Evolutionary conservation across 2,888 invertebrate species (phyloP), one percentile per base, ranked within the genome.

Genomic region (Melanchra persicariae): DNA sequence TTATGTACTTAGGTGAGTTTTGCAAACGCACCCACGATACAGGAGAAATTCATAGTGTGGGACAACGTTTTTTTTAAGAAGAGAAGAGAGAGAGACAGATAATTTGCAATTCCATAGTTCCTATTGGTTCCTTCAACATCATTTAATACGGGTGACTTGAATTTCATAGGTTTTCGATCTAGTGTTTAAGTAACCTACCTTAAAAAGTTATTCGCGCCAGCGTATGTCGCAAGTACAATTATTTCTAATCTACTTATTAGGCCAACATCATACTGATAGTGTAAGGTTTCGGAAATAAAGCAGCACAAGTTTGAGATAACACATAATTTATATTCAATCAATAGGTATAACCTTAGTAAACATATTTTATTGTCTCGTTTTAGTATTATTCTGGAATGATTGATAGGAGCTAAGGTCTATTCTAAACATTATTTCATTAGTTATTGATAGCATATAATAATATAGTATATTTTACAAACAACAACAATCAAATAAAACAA

Each of bases 361-460:
- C 43, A 75, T 66, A 88, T 86, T 75, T 89, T 75, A 88, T 77
- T 84, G 94, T 93, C 93, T 91, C 91, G 22, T 63, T 62, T 80
- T 71, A 58, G 24, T 54, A 57, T n/a, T 30, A 62, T 74, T 72
- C 19, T 68, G 82, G 81, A 93, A 93, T 94, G 89, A 85, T 85
- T 84, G 67, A 71, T 72, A 81, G 70, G 37, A 77, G 19, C 43
- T 52, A 64, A 55, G 63, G 49, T 34, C 19, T 52, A 24, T 68
- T 52, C 52, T 65, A 45, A 37, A 61, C 26, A 30, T 9, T 22
- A 17, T 26, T 54, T 51, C 10, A 22, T 55, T 22, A 55, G 9
- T 1, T n/a, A 67, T n/a, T 17, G 15, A 45, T 24, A 64, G 17
- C 34, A n/a, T 45, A 54, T 3, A 26, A 10, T n/a, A 43, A 24